A percentile compares a stretch with the other conserved stretches of the same genome.
These are phyloP conservation scores for Lampropteryx suffumata DNA, from an alignment of 2,888 invertebrate genomes.

Conservation along the genomic window DNA sequence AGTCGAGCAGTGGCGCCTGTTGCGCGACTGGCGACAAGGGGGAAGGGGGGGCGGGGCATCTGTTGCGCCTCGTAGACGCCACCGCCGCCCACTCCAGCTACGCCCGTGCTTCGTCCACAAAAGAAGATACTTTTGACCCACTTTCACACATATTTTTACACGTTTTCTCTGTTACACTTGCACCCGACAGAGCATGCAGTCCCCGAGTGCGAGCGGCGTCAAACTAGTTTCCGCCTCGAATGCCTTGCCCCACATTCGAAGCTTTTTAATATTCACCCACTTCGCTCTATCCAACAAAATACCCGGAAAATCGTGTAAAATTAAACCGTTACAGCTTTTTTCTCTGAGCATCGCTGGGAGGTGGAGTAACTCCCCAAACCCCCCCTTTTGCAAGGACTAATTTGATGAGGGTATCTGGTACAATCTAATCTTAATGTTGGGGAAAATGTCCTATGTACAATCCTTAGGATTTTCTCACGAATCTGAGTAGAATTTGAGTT, in stretches of 20 bases:
- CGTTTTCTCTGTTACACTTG: slow-evolving; percentile 43
- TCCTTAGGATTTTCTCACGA: too few species aligned
- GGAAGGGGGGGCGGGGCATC: slow-evolving; percentile 64
- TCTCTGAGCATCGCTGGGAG: neutral
- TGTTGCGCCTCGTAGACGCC: slow-evolving; percentile 80
- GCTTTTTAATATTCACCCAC: slow-evolving; percentile 17
- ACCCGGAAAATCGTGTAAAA: slow-evolving; percentile 22
- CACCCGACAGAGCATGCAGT: slow-evolving; percentile 28
- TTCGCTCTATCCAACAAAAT: slow-evolving; percentile 20
- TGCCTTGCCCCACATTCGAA: slow-evolving; percentile 18
- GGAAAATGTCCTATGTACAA: too few species aligned
- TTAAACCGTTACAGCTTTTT: slow-evolving; percentile 4
- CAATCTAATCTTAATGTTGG: too few species aligned
- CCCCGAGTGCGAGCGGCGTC: slow-evolving; percentile 32
- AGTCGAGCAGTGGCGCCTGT: slow-evolving; percentile 73
- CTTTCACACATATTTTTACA: slow-evolving; percentile 47
- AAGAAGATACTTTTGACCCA: slow-evolving; percentile 68
- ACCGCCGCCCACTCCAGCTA: slow-evolving; percentile 61
- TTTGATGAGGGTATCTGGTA: slow-evolving; percentile 5
- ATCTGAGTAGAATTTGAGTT: too few species aligned
- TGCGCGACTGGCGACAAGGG: slow-evolving; percentile 49
- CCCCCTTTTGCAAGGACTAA: slow-evolving; percentile 1
- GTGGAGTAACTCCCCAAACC: neutral
- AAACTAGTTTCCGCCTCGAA: slow-evolving; percentile 15
- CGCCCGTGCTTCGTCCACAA: slow-evolving; percentile 59